Evolutionary conservation across 2,888 invertebrate genomes (phyloP).

Genomic region (Apotomis betuletana): DNA sequence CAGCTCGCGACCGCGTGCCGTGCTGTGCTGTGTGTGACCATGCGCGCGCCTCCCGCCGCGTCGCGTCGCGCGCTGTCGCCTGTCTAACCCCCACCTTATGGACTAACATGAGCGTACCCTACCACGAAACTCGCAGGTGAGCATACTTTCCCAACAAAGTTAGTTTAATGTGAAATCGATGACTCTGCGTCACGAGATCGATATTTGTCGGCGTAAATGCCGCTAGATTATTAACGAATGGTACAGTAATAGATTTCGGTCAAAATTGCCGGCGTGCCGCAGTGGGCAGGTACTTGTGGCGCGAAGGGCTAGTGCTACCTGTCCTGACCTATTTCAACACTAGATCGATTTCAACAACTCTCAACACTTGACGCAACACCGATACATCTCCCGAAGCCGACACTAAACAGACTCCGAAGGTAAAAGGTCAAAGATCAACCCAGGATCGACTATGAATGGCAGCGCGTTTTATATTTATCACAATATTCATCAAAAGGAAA

Average conservation of each 20-base stretch:
- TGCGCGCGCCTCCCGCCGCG: slow-evolving; percentile 45
- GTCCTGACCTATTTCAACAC: slow-evolving; percentile 42
- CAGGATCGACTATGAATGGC: slow-evolving; percentile 13
- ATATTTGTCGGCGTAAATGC: slow-evolving; percentile 64
- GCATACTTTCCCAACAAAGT: slow-evolving; percentile 60
- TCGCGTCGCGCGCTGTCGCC: slow-evolving; percentile 44
- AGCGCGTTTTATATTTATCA: neutral
- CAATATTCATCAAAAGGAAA: slow-evolving; percentile 23
- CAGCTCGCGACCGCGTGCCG: slow-evolving; percentile 42
- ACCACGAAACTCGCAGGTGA: slow-evolving; percentile 62
- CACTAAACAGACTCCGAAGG: slow-evolving; percentile 42
- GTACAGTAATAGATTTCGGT: slow-evolving; percentile 60
- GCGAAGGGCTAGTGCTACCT: slow-evolving; percentile 31
- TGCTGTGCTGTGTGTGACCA: slow-evolving; percentile 28
- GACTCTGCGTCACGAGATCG: slow-evolving; percentile 63
- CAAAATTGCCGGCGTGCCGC: slow-evolving; percentile 43
- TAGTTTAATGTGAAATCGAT: slow-evolving; percentile 68
- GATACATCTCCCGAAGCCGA: slow-evolving; percentile 27
- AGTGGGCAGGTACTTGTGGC: slow-evolving; percentile 35
- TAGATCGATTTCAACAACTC: slow-evolving; percentile 31
- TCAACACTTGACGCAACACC: slow-evolving; percentile 21
- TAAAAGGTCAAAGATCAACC: slow-evolving; percentile 37
- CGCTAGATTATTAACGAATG: slow-evolving; percentile 64
- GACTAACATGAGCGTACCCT: slow-evolving; percentile 60
- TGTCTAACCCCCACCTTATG: slow-evolving; percentile 48